Evolutionary conservation across 2,888 invertebrate genomes (phyloP), one percentile per base, ranked within the genome.

Genomic region (Chalcis sispes): DNA sequence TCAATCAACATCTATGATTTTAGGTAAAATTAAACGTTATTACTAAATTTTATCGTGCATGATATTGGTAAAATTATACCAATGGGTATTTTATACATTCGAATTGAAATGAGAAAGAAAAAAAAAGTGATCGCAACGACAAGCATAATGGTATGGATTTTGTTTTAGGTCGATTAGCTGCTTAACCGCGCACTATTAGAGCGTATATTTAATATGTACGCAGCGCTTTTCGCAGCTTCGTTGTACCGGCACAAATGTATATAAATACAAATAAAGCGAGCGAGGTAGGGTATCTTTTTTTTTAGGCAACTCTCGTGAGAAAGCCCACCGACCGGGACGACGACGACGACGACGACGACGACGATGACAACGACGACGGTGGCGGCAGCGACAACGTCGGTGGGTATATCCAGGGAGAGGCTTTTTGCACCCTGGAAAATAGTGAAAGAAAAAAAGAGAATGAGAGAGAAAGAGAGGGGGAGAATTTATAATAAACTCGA

Each of bases 391-490:
- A 40, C n/a, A n/a, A n/a, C n/a, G n/a, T n/a, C 15, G 8, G 36
- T 8, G 36, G 36, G 36, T 36, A 36, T 36, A 5, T 36, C 8
- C 36, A 27, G 40, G 42, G 10, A 32, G 27, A 13, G 42, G 62
- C 1, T 52, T 18, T 52, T 23, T 13, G 13, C 67, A 36, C 32
- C 56, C 48, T 56, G 67, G 65, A 67, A 72, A 58, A n/a, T n/a
- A n/a, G n/a, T n/a, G n/a, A n/a, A n/a, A n/a, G n/a, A n/a, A n/a
- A n/a, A n/a, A 32, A 32, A 25, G 4, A 52, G 56, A 25, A 46
- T 15, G 29, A 36, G 42, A 23, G 25, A 15, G 58, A n/a, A 76
- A 77, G 72, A 72, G 72, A 59, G 75, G 54, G 54, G 69, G 64
- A 59, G 18, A 54, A 27, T 25, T 66, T 59, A 46, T 75, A 71